Evolutionary conservation across 2,888 invertebrate species (phyloP), one percentile per base, ranked within the genome.

Genomic region (Synergus umbraculus): DNA sequence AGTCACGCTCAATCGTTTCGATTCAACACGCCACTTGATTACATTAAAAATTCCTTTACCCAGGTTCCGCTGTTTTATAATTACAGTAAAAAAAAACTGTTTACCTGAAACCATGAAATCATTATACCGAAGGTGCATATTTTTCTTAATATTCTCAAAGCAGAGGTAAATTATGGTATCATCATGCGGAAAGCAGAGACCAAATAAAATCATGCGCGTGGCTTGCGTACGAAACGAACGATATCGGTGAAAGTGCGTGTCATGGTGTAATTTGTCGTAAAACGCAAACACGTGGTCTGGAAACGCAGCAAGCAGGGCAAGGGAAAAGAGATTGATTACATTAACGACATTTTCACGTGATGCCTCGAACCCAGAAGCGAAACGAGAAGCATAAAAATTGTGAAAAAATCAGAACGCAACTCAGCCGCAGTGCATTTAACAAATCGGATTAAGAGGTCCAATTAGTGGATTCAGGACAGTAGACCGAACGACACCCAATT

Each of bases 331-430:
- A 76, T 85, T 82, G 84, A 85, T 84, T 83, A 85, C 82, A 86
- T 87, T 87, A 87, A 87, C 83, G 87, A 88, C 87, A 85, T 85
- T 87, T 87, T 87, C 85, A 86, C 88, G 86, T 87, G 87, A 87
- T 84, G 82, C 18, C 64, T 12, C 22, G 77, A 22, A 22, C 67
- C 43, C 82, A 67, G 29, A 37, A 41, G 15, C n/a, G 18, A 73
- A 79, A 76, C 22, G 66, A n/a, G 54, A 46, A 37, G 18, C 10
- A 18, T n/a, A n/a, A 22, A 22, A 64, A 49, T 22, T 13, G 63
- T 44, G 54, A 46, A 43, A 76, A 60, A 78, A 43, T 44, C 49
- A 67, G 18, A 77, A 69, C 64, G 65, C 54, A 73, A 76, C 44
- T 46, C 41, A 41, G 49, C 63, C 58, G 63, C 37, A 65, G 66